These are phyloP conservation scores for Cuniculus paca DNA, from an alignment of 2,797 vertebrate genomes.

Conservation along the genomic window DNA sequence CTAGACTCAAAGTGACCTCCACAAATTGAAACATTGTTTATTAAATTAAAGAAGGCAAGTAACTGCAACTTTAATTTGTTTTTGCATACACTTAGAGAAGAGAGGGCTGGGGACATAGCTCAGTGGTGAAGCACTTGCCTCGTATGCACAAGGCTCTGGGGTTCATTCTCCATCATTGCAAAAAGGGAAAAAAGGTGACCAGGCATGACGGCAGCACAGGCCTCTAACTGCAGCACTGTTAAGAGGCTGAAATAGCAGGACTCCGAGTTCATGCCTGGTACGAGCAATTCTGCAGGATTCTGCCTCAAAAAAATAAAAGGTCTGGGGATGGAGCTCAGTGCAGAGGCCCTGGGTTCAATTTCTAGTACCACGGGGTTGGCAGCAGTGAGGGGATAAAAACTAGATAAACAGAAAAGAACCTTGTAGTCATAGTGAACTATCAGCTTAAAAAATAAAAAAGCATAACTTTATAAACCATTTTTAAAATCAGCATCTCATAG, in stretches of 20 bases:
- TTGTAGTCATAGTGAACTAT: background rate
- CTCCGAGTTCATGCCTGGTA: background rate
- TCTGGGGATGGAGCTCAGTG: background rate
- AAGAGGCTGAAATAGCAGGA: background rate
- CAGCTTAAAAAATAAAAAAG: background rate
- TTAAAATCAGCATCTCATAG: background rate
- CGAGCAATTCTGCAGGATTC: background rate
- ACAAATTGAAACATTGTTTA: slow-evolving; percentile 38
- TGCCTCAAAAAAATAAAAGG: background rate
- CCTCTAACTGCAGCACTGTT: background rate
- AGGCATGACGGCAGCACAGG: background rate
- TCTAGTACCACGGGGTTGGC: background rate
- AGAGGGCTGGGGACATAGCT: background rate
- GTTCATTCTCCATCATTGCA: background rate
- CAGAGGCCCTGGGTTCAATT: background rate
- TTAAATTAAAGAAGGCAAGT: slow-evolving; percentile 46
- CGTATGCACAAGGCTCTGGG: background rate
- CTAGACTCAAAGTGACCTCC: slow-evolving; percentile 52
- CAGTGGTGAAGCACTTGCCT: background rate
- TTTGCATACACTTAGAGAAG: background rate
- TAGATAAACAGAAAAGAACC: background rate
- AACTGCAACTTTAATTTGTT: slow-evolving; percentile 46
- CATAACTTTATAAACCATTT: background rate
- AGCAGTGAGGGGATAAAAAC: background rate
- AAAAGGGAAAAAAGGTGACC: background rate